Evolutionary conservation across 1,140 invertebrate species (phyloP), one percentile per base, ranked within the genome.

Genomic region (Onthophagus taurus): DNA sequence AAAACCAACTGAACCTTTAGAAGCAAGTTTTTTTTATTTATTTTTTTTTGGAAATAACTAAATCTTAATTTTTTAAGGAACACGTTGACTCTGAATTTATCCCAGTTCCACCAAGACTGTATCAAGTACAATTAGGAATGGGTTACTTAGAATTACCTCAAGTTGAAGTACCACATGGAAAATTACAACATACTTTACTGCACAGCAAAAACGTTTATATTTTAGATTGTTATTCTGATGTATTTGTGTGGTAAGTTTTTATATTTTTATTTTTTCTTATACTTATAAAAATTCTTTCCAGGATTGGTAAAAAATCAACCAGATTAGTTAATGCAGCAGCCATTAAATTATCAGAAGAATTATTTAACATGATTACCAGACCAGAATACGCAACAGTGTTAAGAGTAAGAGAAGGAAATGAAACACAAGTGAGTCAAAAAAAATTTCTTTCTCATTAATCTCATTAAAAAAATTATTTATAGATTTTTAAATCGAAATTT

Each of bases 401-500:
- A 3, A 70, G 93, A 36, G 81, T 96, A 19, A 83, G 89, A 61
- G 86, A 91, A 70, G 87, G 84, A 44, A 89, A 84, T 11, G 83
- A 85, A 60, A 79, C 81, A 35, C 80, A 81, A 64, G 74, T 74
- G 59, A 6, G 16, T 42, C 12, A 2, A 37, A 37, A 18, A 37
- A 6, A 26, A 26, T 26, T n/a, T n/a, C n/a, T n/a, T n/a, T n/a
- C n/a, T n/a, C n/a, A n/a, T n/a, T n/a, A n/a, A n/a, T n/a, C n/a
- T n/a, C n/a, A n/a, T n/a, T n/a, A n/a, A n/a, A n/a, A n/a, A 7
- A 26, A n/a, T 16, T 33, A 39, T 44, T 50, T 70, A 13, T 74
- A 93, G 76, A 84, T 97, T 45, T 99, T 99, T 66, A 97, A 97
- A 70, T 88, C 85, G 2, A 98, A 99, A 67, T 99, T 99, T 67